Evolutionary conservation across 2,888 invertebrate species (phyloP), one percentile per base, ranked within the genome.

Genomic region (Notocelia uddmanniana): DNA sequence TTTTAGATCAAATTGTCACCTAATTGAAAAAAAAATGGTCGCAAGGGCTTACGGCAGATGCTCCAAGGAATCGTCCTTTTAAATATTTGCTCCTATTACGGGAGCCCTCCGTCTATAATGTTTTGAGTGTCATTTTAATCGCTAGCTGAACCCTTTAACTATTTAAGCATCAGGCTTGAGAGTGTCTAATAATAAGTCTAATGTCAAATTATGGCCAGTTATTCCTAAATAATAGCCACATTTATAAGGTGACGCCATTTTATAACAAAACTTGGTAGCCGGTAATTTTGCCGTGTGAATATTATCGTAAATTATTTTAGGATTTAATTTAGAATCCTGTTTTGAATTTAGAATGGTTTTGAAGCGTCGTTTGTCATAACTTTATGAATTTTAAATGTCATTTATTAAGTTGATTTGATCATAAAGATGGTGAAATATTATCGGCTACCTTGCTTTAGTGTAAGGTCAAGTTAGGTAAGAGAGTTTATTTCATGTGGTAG

Each of bases 221-320:
- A 64, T 54, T 37, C n/a, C 26, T 66, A 45, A 69, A 66, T 66
- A 66, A 66, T 59, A 19, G n/a, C 9, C 52, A 26, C 31, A 34
- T 67, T 60, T 72, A 70, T 67, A 67, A 62, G 55, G 55, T 50
- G 67, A 55, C 45, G 54, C 54, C 11, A 60, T 71, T 67, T 48
- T n/a, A 54, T 60, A 68, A 72, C 67, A 67, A 62, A 55, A 66
- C 60, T 13, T 55, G 62, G 72, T 72, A 72, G 72, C 72, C 11
- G 19, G 19, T 18, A 54, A 41, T 55, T 59, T 66, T 19, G 18
- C 19, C 34, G 63, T 69, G 72, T 34, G 54, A 67, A 72, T 34
- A 68, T 62, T 50, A 57, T 41, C 54, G 23, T 68, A 68, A 68
- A 68, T 72, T 52, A 55, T 72, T 62, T 62, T 60, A 54, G 55